Percentiles rank a stretch among this genome's conserved stretches.
Conservation (phyloP, 2,888 invertebrate genomes). For the Leptopilina syphax region DNA sequence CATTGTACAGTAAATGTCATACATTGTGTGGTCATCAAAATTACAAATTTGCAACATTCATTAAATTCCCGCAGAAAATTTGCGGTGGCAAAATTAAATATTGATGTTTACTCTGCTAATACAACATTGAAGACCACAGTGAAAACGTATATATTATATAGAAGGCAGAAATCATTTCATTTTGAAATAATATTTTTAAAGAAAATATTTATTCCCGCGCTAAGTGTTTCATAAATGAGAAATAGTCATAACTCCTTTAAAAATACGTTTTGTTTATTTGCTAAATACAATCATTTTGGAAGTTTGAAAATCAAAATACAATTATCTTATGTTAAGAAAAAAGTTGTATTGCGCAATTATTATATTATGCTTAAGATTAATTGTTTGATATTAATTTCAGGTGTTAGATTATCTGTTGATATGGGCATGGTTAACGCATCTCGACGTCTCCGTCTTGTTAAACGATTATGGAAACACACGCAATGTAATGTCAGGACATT, state of each 20-base stretch:
- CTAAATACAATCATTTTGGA: no score
- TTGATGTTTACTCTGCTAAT: conserved; percentile 38
- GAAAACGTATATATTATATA: neutral
- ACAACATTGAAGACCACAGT: neutral
- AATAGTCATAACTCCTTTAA: neutral
- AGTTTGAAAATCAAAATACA: no score
- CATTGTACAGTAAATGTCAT: conserved; percentile 56
- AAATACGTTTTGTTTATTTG: neutral
- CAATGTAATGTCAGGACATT: conserved; percentile 69
- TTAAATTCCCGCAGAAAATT: conserved; percentile 19
- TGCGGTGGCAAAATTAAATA: conserved; percentile 29
- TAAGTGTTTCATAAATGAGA: neutral
- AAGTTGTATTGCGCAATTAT: no score
- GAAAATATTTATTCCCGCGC: conserved; percentile 15
- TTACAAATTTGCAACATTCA: conserved; percentile 28
- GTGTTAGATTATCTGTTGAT: neutral
- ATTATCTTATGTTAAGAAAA: no score
- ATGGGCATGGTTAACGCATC: conserved; percentile 60
- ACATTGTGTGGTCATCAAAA: conserved; percentile 37
- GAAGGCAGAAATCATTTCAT: conserved; percentile 16
- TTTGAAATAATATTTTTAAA: conserved; percentile 21
- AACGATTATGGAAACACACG: conserved; percentile 61
- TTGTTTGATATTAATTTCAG: neutral
- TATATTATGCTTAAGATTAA: no score
- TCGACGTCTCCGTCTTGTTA: conserved; percentile 64